Evolutionary conservation across 1,140 invertebrate genomes (phyloP), one percentile per base, ranked within the genome.

Genomic region (Vanessa tameamea): DNA sequence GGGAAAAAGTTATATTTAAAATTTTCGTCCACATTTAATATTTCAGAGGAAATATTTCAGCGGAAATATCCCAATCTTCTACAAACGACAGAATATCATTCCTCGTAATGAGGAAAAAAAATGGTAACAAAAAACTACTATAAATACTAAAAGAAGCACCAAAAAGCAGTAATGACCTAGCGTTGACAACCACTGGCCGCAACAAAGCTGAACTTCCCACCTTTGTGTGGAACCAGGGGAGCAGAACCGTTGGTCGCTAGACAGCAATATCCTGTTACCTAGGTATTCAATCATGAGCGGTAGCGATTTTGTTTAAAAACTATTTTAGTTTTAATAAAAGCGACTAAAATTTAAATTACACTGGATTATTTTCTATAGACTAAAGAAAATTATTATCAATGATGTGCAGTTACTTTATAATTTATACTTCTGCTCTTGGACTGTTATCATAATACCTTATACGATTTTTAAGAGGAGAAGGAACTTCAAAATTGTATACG

Each of bases 241-340:
- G 83, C 83, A 82, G 74, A 85, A 83, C 84, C 75, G 78, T 72
- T 71, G 77, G 80, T 78, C 79, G 79, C 79, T 75, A 77, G 80
- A 87, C 83, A 80, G 80, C 78, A 84, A 85, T 86, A 86, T 88
- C 86, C 83, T 81, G 83, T 86, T 88, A 81, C 86, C 20, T 31
- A 37, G 26, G 70, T 53, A 47, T 26, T 48, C 69, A 77, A 61
- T 76, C 66, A 73, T 50, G 53, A 48, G 65, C 63, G 64, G 20
- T 12, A 68, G 78, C 78, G 78, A 55, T 48, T 70, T 77, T 13
- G 31, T 14, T 59, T 1, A 11, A 26, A 26, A 59, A 16, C 16
- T 55, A 11, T 53, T 53, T 16, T 11, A 11, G 12, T n/a, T 15
- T 51, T 14, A 57, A 20, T 9, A 20, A 11, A 9, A 57, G 13